Evolutionary conservation across 2,113 vertebrate genomes (phyloP), one percentile per base, ranked within the genome.

Genomic region (Chiloscyllium plagiosum): DNA sequence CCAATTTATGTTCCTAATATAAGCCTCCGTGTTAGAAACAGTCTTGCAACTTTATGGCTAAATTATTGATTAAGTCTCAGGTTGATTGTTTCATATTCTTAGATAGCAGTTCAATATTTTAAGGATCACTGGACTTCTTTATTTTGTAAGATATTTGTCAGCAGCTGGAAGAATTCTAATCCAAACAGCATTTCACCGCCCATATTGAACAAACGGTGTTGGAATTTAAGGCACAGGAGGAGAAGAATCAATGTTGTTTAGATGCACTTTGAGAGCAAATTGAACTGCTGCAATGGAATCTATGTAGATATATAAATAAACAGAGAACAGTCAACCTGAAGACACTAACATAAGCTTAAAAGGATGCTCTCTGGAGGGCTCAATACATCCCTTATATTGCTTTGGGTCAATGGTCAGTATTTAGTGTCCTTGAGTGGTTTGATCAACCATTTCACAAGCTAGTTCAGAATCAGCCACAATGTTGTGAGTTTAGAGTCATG

Each of bases 221-320:
- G 50, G 97, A 97, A 93, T 96, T 87, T 19, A 97, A 96, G 95
- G 96, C 96, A 0, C 98, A 98, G 89, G 97, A 98, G 50, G 96
- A 96, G 76, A 97, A 96, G 89, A 98, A 97, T 0, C 96, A 97
- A n/a, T 96, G 52, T 85, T 97, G 95, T 0, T 96, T 96, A 0
- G 96, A 96, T 89, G 89, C 94, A 0, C 96, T 97, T 26, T 92
- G 13, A 8, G 96, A 96, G 4, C 97, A 70, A 1, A 70, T 97
- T 0, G 65, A 96, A 7, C 69, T 70, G 22, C 96, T 97, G 61
- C 96, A 97, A 86, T 65, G 0, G 96, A 96, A 94, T 86, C 47
- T 87, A 96, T 87, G 96, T 97, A 96, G 96, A 96, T 95, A 52
- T 52, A 12, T 26, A 95, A 42, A 47, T 12, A 33, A 26, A 95